phyloP scores from a whole-genome alignment of 2,888 invertebrate genomes.

The Trissoscelio sp. region DNA sequence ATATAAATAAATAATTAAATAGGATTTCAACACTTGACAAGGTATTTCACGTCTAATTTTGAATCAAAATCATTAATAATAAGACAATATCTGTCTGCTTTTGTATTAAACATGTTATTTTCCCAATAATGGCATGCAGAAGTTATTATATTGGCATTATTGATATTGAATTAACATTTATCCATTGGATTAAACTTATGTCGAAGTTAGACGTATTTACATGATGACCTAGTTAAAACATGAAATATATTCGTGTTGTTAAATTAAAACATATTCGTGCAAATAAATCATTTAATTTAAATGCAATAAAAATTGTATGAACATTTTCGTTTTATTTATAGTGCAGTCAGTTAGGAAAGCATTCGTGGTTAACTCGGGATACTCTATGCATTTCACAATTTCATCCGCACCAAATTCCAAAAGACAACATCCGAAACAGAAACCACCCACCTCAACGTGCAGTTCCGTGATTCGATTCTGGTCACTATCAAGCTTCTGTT shows the following conservation, averaged over 20 bases:
- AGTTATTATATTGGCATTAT: background rate
- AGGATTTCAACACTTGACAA: too few relatives aligned
- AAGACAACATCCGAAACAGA: conserved; percentile 21
- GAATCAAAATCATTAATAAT: background rate
- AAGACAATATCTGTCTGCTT: background rate
- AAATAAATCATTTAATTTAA: background rate
- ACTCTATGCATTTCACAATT: conserved; percentile 5
- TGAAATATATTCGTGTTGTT: background rate
- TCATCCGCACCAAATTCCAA: conserved; percentile 13
- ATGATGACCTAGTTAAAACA: background rate
- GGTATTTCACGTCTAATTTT: too few relatives aligned
- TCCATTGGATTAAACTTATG: background rate
- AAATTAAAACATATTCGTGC: background rate
- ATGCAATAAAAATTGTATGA: background rate
- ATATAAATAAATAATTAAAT: too few relatives aligned
- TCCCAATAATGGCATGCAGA: background rate
- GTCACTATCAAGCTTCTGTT: conserved; percentile 27
- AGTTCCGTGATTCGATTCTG: conserved; percentile 21
- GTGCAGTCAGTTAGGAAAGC: background rate
- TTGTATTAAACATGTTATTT: background rate
- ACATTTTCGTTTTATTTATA: background rate
- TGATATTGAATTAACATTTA: background rate
- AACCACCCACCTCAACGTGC: conserved; percentile 10
- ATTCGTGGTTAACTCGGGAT: background rate
- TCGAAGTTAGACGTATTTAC: background rate